Evolutionary conservation across 2,888 invertebrate species (phyloP), one percentile per base, ranked within the genome.

Genomic region (Archaeoteleia sp.): DNA sequence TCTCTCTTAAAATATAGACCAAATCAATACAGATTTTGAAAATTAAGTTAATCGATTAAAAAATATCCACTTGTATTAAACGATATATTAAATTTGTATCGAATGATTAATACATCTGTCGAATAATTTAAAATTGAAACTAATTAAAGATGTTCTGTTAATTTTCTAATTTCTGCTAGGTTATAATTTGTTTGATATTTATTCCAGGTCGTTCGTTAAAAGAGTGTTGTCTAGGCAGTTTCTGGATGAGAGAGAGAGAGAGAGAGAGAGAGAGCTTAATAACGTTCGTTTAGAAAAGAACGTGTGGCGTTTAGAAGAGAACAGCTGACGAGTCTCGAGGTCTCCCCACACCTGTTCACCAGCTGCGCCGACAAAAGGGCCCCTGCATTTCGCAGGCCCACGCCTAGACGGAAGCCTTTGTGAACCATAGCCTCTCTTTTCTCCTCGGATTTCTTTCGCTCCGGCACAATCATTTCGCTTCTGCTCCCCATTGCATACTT

Each of bases 301-400:
- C 54, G 45, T 29, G 53, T 48, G 46, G 54, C 54, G 53, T 37
- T 46, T 49, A 46, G 17, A 45, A 23, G 40, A 55, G 72, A 81
- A 80, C 81, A 82, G 82, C 83, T 82, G 82, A 83, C 79, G 76
- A 71, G 68, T 49, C 62, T 70, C 54, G 69, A 51, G 62, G 40
- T 62, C 37, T 66, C 73, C 60, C 75, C 74, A 77, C 83, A 82
- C 83, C 82, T 83, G 83, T 83, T 82, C 75, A 48, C 78, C 83
- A 83, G 82, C 83, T 83, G 83, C 78, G 62, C 51, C 76, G 76
- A 80, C 78, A 81, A 82, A 75, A 76, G 63, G 71, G 73, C 74
- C 71, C 62, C 54, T 51, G 40, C 39, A 25, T 54, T 65, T 40
- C 40, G 65, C 66, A 63, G 65, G 55, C 66, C 73, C 67, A 61